phyloP scores from a whole-genome alignment of 1,140 invertebrate species.

The Meloidogyne chitwoodi region DNA sequence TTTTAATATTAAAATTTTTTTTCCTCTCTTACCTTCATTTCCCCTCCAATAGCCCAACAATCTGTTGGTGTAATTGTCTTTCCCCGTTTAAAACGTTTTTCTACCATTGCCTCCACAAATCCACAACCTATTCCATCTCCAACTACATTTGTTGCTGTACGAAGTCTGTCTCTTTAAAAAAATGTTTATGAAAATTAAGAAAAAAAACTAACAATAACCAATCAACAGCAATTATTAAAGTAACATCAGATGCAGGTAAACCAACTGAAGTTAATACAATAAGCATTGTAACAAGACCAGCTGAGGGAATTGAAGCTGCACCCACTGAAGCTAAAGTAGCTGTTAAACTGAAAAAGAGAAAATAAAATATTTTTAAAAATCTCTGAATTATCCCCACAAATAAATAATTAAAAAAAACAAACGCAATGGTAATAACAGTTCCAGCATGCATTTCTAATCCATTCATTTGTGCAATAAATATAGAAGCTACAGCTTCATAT shows the following conservation, averaged over 20 bases:
- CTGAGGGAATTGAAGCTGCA: constrained; percentile 85
- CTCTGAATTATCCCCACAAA: no score
- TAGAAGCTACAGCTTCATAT: constrained; percentile 64
- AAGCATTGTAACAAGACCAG: constrained; percentile 91
- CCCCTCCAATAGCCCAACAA: background rate
- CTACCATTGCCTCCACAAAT: constrained; percentile 70
- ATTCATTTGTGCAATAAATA: constrained; percentile 68
- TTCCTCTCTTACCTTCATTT: background rate
- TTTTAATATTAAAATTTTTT: background rate
- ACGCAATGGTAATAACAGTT: constrained; percentile 77
- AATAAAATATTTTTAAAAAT: no score
- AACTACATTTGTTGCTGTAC: constrained; percentile 90
- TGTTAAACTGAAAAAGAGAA: constrained; percentile 73
- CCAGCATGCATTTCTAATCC: constrained; percentile 65
- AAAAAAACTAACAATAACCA: constrained; percentile 80
- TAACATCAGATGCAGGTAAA: constrained; percentile 81
- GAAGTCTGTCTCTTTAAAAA: constrained; percentile 78
- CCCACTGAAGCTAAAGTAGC: constrained; percentile 93
- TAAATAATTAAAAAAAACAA: constrained; percentile 59
- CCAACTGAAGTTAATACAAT: constrained; percentile 92
- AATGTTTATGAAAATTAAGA: background rate
- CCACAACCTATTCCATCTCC: constrained; percentile 89
- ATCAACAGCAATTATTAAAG: constrained; percentile 87
- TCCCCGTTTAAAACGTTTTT: constrained; percentile 43
- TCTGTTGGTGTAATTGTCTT: background rate